Evolutionary conservation across 1,140 invertebrate species (phyloP).

Genomic region (Achroia grisella): DNA sequence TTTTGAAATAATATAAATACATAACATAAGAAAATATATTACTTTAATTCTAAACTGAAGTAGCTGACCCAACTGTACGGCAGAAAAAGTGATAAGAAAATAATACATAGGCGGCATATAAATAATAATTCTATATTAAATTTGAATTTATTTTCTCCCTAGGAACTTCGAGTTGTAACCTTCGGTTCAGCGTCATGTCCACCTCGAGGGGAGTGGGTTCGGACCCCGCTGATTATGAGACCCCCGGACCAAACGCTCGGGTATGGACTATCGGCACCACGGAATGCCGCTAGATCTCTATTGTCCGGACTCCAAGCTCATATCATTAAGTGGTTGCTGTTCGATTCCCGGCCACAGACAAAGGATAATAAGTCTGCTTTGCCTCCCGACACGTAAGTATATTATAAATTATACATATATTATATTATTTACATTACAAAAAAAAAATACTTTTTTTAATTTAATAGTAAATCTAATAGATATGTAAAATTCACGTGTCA

Average conservation of each 20-base stretch:
- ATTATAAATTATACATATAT: not conserved
- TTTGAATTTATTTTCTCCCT: slow-evolving; percentile 7
- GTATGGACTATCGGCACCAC: slow-evolving; percentile 76
- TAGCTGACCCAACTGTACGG: too few relatives aligned
- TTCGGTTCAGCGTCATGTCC: slow-evolving; percentile 77
- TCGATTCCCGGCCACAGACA: slow-evolving; percentile 71
- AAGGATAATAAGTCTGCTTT: slow-evolving; percentile 63
- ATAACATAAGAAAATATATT: too few relatives aligned
- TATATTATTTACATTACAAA: too few relatives aligned
- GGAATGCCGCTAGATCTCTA: slow-evolving; percentile 78
- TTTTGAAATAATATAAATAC: too few relatives aligned
- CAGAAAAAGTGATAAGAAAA: too few relatives aligned
- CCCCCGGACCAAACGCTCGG: slow-evolving; percentile 74
- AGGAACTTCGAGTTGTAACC: slow-evolving; percentile 75
- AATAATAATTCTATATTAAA: not conserved
- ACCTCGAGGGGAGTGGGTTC: slow-evolving; percentile 77
- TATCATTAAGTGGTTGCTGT: slow-evolving; percentile 81
- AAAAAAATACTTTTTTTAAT: too few relatives aligned
- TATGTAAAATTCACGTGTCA: too few relatives aligned
- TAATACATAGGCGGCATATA: too few relatives aligned
- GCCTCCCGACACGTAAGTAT: slow-evolving; percentile 73
- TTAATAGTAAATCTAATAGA: too few relatives aligned
- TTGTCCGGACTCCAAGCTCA: slow-evolving; percentile 79
- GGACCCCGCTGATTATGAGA: slow-evolving; percentile 76
- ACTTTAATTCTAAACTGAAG: too few relatives aligned